These are phyloP conservation scores for Myrmecobius fasciatus DNA, from an alignment of 2,113 vertebrate genomes.

Conservation along the genomic window DNA sequence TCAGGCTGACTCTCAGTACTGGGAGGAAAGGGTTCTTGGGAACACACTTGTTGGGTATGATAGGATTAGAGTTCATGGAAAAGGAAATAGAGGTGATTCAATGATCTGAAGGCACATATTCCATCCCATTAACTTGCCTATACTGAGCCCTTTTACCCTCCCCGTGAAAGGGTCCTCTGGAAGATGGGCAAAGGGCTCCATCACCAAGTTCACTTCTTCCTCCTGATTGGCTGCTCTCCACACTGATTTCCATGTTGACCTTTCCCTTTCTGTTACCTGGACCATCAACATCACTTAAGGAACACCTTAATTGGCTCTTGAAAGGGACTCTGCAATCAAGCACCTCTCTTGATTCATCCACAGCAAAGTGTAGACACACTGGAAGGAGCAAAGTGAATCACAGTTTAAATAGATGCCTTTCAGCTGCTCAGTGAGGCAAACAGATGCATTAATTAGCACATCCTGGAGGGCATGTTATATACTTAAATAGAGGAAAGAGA, in stretches of 20 bases:
- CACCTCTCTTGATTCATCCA: slow-evolving; percentile 65
- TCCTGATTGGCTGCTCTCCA: slow-evolving; percentile 26
- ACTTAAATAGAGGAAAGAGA: slow-evolving; percentile 48
- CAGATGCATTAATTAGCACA: slow-evolving; percentile 75
- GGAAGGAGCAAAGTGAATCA: slow-evolving; percentile 75
- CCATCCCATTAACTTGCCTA: neutral
- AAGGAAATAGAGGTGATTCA: neutral
- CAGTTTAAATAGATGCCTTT: slow-evolving; percentile 73
- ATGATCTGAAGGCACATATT: neutral
- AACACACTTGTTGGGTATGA: neutral
- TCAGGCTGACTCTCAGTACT: neutral
- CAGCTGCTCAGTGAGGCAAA: slow-evolving; percentile 64
- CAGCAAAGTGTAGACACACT: slow-evolving; percentile 66
- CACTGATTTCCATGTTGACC: slow-evolving; percentile 3
- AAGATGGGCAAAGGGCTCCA: slow-evolving; percentile 30
- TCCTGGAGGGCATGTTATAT: slow-evolving; percentile 61
- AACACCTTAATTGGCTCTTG: slow-evolving; percentile 71
- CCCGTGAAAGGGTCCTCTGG: neutral
- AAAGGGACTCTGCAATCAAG: slow-evolving; percentile 69
- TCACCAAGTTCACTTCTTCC: slow-evolving; percentile 36
- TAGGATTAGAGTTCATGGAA: neutral
- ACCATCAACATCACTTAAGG: slow-evolving; percentile 58
- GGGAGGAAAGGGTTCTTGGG: neutral
- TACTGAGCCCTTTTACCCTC: neutral
- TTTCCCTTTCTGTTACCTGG: slow-evolving; percentile 46